These are phyloP conservation scores for Trimorus sp. DNA, from an alignment of 2,888 invertebrate species.

Conservation along the genomic window DNA sequence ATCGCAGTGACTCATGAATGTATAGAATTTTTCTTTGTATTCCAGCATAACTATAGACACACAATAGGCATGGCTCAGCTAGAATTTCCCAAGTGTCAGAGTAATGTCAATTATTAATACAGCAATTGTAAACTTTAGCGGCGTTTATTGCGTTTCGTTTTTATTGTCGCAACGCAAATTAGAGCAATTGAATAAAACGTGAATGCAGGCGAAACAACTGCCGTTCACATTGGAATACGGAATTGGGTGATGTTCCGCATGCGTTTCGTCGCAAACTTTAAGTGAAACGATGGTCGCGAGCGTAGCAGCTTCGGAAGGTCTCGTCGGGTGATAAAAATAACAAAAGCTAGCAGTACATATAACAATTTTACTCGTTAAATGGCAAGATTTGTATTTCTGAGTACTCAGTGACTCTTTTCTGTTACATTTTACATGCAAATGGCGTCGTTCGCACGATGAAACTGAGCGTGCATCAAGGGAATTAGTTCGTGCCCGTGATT, in stretches of 20 bases:
- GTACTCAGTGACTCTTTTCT: slow-evolving; percentile 39
- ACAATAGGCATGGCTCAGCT: slow-evolving; percentile 45
- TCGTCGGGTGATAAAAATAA: slow-evolving; percentile 31
- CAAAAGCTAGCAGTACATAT: slow-evolving; percentile 12
- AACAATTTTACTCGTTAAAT: slow-evolving; percentile 53
- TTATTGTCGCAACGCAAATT: slow-evolving; percentile 15
- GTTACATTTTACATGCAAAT: slow-evolving; percentile 63
- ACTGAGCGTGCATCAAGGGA: slow-evolving; percentile 71
- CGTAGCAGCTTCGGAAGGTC: slow-evolving; percentile 4
- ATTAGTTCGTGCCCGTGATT: slow-evolving; percentile 76
- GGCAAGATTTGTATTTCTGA: slow-evolving; percentile 58
- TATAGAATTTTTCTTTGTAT: slow-evolving; percentile 67
- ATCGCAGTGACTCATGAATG: slow-evolving; percentile 64
- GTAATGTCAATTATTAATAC: slow-evolving; percentile 57
- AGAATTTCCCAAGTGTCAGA: slow-evolving; percentile 55
- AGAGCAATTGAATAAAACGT: slow-evolving; percentile 24
- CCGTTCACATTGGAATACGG: slow-evolving; percentile 8
- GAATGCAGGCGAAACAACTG: slow-evolving; percentile 4
- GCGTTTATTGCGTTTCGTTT: slow-evolving; percentile 13
- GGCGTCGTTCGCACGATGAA: slow-evolving; percentile 59
- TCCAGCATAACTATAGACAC: slow-evolving; percentile 53
- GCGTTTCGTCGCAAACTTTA: slow-evolving; percentile 9
- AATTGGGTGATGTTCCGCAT: slow-evolving; percentile 4
- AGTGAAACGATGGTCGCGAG: neutral
- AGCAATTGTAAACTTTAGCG: slow-evolving; percentile 8